Conservation (phyloP, 2,888 invertebrate species). For the Aphodius granarius region DNA sequence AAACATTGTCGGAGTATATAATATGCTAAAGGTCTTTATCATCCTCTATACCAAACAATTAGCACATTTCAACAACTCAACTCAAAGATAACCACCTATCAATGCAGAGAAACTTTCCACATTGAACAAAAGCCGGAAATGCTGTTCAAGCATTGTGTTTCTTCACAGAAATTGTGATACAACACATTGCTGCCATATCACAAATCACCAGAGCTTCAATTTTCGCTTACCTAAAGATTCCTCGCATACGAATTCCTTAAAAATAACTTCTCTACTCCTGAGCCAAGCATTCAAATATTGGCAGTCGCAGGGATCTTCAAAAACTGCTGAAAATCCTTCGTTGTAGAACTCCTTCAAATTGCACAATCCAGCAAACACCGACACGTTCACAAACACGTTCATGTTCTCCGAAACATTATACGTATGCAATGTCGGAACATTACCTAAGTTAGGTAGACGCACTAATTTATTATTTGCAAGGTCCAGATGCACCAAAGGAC, state of each 20-base stretch:
- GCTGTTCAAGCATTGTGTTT: neutral
- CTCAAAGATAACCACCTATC: neutral
- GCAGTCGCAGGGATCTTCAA: slow-evolving; percentile 46
- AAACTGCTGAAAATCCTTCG: slow-evolving; percentile 41
- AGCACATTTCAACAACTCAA: neutral
- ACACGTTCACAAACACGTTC: slow-evolving; percentile 36
- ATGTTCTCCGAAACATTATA: slow-evolving; percentile 48
- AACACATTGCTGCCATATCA: neutral
- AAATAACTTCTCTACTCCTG: slow-evolving; percentile 39
- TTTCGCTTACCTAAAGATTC: slow-evolving; percentile 38
- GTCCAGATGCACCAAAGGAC: slow-evolving; percentile 46
- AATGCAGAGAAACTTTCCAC: neutral
- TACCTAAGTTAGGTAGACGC: slow-evolving; percentile 35
- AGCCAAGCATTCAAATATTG: slow-evolving; percentile 48
- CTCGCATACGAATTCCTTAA: slow-evolving; percentile 41
- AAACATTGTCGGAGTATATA: too few relatives aligned
- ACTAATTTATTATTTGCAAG: slow-evolving; percentile 43
- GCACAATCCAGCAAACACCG: slow-evolving; percentile 48
- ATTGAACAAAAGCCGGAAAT: neutral
- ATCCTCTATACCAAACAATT: neutral
- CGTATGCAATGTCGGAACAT: slow-evolving; percentile 41
- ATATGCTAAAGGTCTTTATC: too few relatives aligned
- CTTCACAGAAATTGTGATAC: neutral
- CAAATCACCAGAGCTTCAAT: too few relatives aligned
- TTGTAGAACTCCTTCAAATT: slow-evolving; percentile 44